Evolutionary conservation across 92 coral and sea anemone species (phyloP).

Genomic region (Palythoa heliodiscus): DNA sequence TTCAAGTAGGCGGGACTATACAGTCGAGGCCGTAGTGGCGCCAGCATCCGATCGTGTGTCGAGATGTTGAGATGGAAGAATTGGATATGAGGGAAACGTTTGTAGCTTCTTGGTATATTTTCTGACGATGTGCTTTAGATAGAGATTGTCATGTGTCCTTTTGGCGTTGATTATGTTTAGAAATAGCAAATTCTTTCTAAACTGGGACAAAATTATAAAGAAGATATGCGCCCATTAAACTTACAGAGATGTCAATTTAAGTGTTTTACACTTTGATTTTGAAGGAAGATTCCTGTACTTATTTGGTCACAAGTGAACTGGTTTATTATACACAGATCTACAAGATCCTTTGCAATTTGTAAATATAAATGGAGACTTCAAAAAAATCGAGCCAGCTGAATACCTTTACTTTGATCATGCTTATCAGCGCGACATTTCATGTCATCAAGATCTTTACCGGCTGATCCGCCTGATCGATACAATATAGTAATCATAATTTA

Average conservation of each 20-base stretch:
- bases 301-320: background rate
- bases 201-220: background rate
- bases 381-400: background rate
- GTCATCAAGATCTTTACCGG: slow-evolving; percentile 37
- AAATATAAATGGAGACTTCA: background rate
- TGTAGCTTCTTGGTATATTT: background rate
- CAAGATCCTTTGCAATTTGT: background rate
- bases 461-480: slow-evolving; percentile 80
- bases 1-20: slow-evolving; percentile 37
- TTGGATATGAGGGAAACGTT: background rate
- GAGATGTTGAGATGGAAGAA: background rate
- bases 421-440: slow-evolving; percentile 8
- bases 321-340: background rate
- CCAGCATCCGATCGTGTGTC: background rate
- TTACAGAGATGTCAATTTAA: background rate
- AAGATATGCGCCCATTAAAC: background rate
- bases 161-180: background rate
- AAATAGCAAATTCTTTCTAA: background rate
- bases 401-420: background rate
- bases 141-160: background rate
- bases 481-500: slow-evolving; percentile 73
- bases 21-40: slow-evolving; percentile 4
- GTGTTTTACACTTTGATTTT: background rate
- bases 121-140: background rate
- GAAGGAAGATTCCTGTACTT: background rate